phyloP scores from a whole-genome alignment of 1,140 invertebrate genomes.

The Brachionus asplanchnoidis region DNA sequence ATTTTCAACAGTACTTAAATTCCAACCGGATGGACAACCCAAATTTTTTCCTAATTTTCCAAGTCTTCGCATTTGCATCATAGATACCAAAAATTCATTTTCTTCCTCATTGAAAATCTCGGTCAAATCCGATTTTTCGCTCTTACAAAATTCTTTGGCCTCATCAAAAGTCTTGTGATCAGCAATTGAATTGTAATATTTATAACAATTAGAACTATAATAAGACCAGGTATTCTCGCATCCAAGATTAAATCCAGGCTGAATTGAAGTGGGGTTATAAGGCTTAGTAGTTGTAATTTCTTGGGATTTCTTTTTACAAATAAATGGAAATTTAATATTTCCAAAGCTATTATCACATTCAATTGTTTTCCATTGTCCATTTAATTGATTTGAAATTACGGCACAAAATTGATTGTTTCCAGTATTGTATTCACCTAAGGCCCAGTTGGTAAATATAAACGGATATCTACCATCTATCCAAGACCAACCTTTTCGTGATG shows the following conservation, averaged over 20 bases:
- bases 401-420: slow-evolving; percentile 38
- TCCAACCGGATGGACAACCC: slow-evolving; percentile 24
- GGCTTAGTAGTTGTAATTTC: background rate
- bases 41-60: background rate
- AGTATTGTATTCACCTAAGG: slow-evolving; percentile 23
- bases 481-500: slow-evolving; percentile 1
- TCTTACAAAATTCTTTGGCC: slow-evolving; percentile 15
- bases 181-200: background rate
- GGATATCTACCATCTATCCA: slow-evolving; percentile 15
- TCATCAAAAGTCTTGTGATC: slow-evolving; percentile 39
- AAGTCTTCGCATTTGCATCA: background rate
- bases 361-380: slow-evolving; percentile 38
- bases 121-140: background rate
- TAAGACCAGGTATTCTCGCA: slow-evolving; percentile 7
- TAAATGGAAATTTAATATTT: slow-evolving; percentile 15
- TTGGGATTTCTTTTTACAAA: background rate
- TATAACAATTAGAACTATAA: background rate
- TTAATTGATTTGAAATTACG: background rate
- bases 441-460: slow-evolving; percentile 41
- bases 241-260: background rate
- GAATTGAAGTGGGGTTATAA: background rate
- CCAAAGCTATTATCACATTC: slow-evolving; percentile 4
- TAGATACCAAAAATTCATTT: slow-evolving; percentile 17
- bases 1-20: background rate
- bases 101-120: slow-evolving; percentile 32